Evolutionary conservation across 2,113 vertebrate species (phyloP).

Genomic region (cattle (Bos taurus)): DNA sequence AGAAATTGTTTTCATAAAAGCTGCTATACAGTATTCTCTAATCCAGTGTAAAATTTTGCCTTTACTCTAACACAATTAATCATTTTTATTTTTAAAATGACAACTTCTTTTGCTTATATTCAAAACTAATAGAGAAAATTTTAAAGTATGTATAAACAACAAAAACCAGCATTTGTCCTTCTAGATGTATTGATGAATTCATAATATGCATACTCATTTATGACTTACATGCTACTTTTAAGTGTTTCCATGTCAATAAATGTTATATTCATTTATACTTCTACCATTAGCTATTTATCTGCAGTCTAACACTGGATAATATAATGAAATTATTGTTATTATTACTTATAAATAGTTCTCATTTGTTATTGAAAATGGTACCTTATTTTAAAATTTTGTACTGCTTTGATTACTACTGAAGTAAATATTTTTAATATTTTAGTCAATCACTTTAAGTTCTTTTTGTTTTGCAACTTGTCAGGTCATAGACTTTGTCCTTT

Average conservation of each 20-base stretch:
- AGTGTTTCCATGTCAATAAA: background rate
- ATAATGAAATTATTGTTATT: background rate
- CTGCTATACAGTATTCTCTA: background rate
- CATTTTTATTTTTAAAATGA: conserved; percentile 2
- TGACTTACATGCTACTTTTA: background rate
- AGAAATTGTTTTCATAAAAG: conserved; percentile 19
- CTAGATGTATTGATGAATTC: background rate
- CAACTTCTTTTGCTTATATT: background rate
- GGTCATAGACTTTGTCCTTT: background rate
- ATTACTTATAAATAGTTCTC: background rate
- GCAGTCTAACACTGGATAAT: background rate
- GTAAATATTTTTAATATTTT: conserved; percentile 32
- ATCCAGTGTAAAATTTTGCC: background rate
- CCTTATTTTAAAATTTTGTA: background rate
- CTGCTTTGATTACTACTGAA: background rate
- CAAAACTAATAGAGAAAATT: background rate
- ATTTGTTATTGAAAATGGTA: background rate
- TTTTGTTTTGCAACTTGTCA: background rate
- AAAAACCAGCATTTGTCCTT: background rate
- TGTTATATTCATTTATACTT: background rate
- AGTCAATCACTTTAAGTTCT: background rate
- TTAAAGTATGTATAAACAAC: background rate
- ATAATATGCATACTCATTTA: background rate
- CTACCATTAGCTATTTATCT: background rate
- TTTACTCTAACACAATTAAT: conserved; percentile 8